phyloP scores from a whole-genome alignment of 2,113 vertebrate genomes.

The Sprattus sprattus region DNA sequence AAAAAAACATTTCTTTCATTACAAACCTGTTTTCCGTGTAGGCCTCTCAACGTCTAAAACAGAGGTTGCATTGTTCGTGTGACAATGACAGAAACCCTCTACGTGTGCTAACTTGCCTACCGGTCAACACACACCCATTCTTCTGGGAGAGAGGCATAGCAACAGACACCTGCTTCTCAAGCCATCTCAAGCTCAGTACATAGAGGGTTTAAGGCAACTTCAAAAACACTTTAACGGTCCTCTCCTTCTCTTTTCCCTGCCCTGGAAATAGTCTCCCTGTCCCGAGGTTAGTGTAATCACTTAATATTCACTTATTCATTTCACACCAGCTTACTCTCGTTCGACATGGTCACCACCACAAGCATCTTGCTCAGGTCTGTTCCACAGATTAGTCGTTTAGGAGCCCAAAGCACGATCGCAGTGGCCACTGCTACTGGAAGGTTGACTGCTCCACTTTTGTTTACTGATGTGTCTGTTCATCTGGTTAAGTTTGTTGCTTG shows the following conservation, averaged over 20 bases:
- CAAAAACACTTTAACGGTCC: slow-evolving; percentile 55
- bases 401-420: neutral
- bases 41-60: slow-evolving; percentile 26
- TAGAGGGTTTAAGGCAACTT: slow-evolving; percentile 96
- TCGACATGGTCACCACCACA: neutral
- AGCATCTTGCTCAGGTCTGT: neutral
- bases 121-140: slow-evolving; percentile 1
- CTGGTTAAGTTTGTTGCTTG: slow-evolving; percentile 5
- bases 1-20: slow-evolving; percentile 44
- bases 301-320: neutral
- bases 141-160: neutral
- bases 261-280: slow-evolving; percentile 25
- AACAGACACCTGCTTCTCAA: neutral
- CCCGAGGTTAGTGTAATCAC: slow-evolving; percentile 32
- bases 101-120: slow-evolving; percentile 53
- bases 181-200: slow-evolving; percentile 67
- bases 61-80: slow-evolving; percentile 59
- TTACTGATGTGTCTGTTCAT: neutral
- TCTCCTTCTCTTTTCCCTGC: slow-evolving; percentile 33
- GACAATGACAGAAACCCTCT: slow-evolving; percentile 72
- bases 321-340: neutral
- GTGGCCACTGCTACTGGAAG: slow-evolving; percentile 24
- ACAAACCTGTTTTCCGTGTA: slow-evolving; percentile 16
- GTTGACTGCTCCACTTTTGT: neutral
- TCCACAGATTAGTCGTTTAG: slow-evolving; percentile 12